Evolutionary conservation across 2,113 vertebrate species (phyloP).

Genomic region (crab-eating macaque (Macaca fascicularis)): DNA sequence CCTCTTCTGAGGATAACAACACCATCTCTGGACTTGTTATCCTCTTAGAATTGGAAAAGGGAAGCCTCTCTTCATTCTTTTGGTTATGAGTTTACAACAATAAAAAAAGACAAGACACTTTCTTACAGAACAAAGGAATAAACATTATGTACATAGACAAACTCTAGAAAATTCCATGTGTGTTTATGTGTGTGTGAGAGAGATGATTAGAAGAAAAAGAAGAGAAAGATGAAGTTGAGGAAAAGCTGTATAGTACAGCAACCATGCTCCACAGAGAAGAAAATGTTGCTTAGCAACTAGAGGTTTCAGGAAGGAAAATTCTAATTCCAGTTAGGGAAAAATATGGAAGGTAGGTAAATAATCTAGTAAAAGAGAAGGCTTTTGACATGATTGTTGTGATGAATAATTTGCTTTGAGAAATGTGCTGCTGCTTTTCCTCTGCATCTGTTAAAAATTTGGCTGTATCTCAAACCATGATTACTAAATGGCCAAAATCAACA

Average conservation of each 20-base stretch:
- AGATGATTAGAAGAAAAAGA: background rate
- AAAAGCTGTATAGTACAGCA: conserved; percentile 42
- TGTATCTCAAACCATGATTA: background rate
- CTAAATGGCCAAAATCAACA: background rate
- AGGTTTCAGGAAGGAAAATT: conserved; percentile 73
- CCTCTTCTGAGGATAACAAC: background rate
- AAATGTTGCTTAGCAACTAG: conserved; percentile 76
- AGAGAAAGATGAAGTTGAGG: background rate
- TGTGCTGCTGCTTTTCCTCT: background rate
- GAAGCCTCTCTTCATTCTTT: background rate
- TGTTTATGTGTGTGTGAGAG: too few species aligned
- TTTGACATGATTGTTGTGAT: background rate
- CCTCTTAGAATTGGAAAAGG: background rate
- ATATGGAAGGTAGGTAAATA: conserved; percentile 30
- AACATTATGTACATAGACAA: background rate
- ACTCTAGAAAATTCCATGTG: background rate
- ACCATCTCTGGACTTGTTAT: background rate
- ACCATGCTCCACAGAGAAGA: conserved; percentile 40
- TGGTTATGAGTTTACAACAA: background rate
- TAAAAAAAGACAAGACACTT: background rate
- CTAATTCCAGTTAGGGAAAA: conserved; percentile 45
- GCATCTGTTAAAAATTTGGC: background rate
- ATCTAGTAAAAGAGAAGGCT: background rate
- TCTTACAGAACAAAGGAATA: background rate
- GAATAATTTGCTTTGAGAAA: conserved; percentile 12